Conservation (phyloP, 2,797 vertebrate species). For the Coregonus ussuriensis region DNA sequence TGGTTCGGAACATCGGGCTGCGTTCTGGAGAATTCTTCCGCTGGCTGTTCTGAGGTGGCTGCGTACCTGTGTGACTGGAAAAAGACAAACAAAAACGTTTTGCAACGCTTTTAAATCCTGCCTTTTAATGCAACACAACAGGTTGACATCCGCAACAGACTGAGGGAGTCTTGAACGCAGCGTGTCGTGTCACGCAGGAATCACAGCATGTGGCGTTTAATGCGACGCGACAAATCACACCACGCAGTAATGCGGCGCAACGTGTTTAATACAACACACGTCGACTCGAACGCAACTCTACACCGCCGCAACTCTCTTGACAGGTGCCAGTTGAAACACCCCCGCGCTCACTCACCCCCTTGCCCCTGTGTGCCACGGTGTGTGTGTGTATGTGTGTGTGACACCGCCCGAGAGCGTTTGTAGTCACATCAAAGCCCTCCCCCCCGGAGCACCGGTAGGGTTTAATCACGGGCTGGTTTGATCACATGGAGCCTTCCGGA, state of each 20-base stretch:
- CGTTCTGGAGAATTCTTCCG: constrained; percentile 28
- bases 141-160: constrained; percentile 53
- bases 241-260: constrained; percentile 69
- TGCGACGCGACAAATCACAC: constrained; percentile 51
- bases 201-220: background rate
- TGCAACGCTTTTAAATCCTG: constrained; percentile 55
- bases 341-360: constrained; percentile 40
- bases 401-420: constrained; percentile 72
- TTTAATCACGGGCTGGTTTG: constrained; percentile 78
- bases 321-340: constrained; percentile 48
- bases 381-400: constrained; percentile 50
- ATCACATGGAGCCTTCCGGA: constrained; percentile 68
- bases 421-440: constrained; percentile 78
- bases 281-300: constrained; percentile 27
- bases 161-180: no score
- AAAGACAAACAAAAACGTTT: background rate
- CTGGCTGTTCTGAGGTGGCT: constrained; percentile 13
- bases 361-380: constrained; percentile 29
- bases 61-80: constrained; percentile 61
- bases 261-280: constrained; percentile 50
- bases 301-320: constrained; percentile 43
- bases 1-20: constrained; percentile 25
- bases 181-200: background rate
- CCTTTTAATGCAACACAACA: constrained; percentile 62
- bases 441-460: constrained; percentile 66